Base-by-base conservation (phyloP, 2,888 invertebrate species). In the Lomographa bimaculata region DNA sequence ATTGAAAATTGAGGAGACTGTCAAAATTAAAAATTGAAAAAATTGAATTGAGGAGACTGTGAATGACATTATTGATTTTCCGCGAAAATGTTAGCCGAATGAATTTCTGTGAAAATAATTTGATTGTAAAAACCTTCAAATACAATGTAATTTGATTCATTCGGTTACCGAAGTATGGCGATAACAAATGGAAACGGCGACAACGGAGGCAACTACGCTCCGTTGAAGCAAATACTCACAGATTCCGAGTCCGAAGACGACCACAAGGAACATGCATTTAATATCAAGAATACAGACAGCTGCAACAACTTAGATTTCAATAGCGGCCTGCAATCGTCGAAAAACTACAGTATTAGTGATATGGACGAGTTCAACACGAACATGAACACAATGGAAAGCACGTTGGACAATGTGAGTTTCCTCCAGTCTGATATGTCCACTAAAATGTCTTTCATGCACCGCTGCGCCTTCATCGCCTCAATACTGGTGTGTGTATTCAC, bases 181-280 rank as follows among this genome's bases (percentile, higher is more conserved):
- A 69, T 43, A 37, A 43, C 73, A 52, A 86, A 82, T 79, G 86
- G 84, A 41, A 84, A 73, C 58, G 79, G 84, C 42, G 86, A 76
- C 41, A 82, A 73, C 57, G 80, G 85, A 42, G 86, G 76, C 36
- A 91, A 91, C 61, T 95, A 95, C 73, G 91, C 94, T 60, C 95
- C 95, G 38, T 77, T 95, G 63, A 94, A 94, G 48, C 95, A 95
- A 83, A 92, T 93, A 52, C 87, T 95, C 57, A 92, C 94, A 37
- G 95, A 95, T 76, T 94, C 94, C 0, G 94, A 95, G 60, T 94
- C 94, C 0, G 95, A 95, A 62, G 94, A 94, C 62, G 95, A 95
- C 16, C 71, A 77, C 7, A 79, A 79, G 57, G 76, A 84, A 50
- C 75, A 85, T 78, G 79, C 65, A 23, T 58, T 58, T 44, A 71